A percentile compares a stretch with the other conserved stretches of the same genome.
Conservation (phyloP, 2,888 invertebrate species). For the Nowickia ferox region DNA sequence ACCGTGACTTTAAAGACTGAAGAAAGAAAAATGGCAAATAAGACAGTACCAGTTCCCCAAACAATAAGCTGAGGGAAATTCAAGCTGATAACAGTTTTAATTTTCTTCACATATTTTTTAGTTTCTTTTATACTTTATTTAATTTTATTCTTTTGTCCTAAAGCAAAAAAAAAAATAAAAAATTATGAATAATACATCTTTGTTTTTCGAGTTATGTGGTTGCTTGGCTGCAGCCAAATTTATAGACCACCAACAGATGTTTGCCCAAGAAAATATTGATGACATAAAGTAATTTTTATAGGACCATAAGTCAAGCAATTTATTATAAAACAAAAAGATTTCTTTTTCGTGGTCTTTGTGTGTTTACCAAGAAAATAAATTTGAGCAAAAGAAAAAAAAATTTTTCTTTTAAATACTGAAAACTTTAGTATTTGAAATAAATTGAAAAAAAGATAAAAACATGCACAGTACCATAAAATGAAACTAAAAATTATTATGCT, state of each 20-base stretch:
- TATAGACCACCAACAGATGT: constrained; percentile 61
- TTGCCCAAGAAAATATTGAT: constrained; percentile 51
- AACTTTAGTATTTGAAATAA: background rate
- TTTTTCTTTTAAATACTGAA: background rate
- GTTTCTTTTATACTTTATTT: background rate
- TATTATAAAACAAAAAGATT: constrained; percentile 42
- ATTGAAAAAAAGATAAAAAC: background rate
- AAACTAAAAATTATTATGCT: too few species aligned
- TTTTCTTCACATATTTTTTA: constrained; percentile 35
- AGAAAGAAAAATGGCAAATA: background rate
- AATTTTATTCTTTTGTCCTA: constrained; percentile 1
- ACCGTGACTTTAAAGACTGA: background rate
- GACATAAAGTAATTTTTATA: constrained; percentile 56
- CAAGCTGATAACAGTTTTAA: constrained; percentile 59
- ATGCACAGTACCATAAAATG: too few species aligned
- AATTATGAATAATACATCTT: background rate
- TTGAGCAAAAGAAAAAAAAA: background rate
- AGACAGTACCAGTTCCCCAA: constrained; percentile 28
- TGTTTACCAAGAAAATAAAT: constrained; percentile 17
- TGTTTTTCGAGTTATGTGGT: constrained; percentile 2
- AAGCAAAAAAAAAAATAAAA: background rate
- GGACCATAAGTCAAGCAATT: constrained; percentile 43
- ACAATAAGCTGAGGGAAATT: constrained; percentile 43
- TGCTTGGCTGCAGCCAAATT: constrained; percentile 26
- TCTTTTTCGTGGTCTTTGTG: background rate